phyloP scores from a whole-genome alignment of 2,113 vertebrate species.

The Saccopteryx leptura region DNA sequence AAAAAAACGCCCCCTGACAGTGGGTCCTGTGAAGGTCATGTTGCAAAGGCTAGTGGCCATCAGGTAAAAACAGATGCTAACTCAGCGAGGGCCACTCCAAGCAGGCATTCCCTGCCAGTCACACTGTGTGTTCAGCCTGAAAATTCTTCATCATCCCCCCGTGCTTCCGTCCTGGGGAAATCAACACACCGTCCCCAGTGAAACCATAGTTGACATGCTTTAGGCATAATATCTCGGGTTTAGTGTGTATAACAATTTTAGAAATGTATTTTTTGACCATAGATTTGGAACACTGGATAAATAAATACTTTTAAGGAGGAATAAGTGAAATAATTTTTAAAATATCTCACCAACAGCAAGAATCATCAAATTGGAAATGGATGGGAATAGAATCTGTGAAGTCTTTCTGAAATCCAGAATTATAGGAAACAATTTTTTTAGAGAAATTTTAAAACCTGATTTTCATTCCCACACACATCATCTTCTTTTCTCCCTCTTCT shows the following conservation, averaged over 20 bases:
- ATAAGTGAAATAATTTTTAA: constrained; percentile 26
- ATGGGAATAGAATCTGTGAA: background rate
- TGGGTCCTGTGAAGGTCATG: background rate
- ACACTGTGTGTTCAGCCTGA: background rate
- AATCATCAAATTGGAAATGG: background rate
- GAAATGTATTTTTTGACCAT: background rate
- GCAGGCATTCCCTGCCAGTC: background rate
- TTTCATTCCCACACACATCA: constrained; percentile 19
- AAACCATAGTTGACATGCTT: background rate
- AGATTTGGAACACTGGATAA: constrained; percentile 12
- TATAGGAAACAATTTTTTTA: background rate
- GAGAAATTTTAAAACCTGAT: constrained; percentile 15
- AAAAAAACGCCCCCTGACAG: background rate
- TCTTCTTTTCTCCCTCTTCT: background rate
- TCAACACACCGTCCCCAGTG: background rate
- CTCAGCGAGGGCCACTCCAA: background rate
- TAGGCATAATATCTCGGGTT: background rate
- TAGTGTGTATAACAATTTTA: background rate
- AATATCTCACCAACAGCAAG: background rate
- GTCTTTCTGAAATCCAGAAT: background rate
- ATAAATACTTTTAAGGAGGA: background rate
- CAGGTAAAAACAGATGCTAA: constrained; percentile 14
- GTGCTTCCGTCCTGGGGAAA: background rate
- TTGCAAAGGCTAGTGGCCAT: background rate
- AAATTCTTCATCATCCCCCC: background rate